phyloP scores from a whole-genome alignment of 2,888 invertebrate genomes.

The Drosophila pullipes region DNA sequence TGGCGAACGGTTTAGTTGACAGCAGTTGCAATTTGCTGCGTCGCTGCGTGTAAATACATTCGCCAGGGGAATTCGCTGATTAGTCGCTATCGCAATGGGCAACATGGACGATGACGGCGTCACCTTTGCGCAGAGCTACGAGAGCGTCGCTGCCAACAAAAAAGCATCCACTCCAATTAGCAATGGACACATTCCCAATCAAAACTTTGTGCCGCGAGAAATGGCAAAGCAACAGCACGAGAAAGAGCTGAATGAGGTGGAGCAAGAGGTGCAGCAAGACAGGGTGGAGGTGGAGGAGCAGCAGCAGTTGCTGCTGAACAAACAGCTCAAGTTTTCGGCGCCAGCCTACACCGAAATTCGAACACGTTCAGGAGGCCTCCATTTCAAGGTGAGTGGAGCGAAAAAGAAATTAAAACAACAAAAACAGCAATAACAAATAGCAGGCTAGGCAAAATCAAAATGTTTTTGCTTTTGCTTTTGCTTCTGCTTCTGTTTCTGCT shows the following conservation, averaged over 20 bases:
- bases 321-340: constrained; percentile 73
- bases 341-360: constrained; percentile 81
- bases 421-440: constrained; percentile 3
- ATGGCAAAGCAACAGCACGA: not conserved
- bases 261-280: not conserved
- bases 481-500: constrained; percentile 17
- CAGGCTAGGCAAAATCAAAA: constrained; percentile 26
- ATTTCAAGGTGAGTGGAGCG: constrained; percentile 72
- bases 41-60: constrained; percentile 16
- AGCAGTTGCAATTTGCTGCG: constrained; percentile 8
- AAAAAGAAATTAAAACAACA: constrained; percentile 8
- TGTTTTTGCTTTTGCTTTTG: constrained; percentile 13
- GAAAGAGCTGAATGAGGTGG: not conserved
- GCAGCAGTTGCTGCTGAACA: constrained; percentile 39
- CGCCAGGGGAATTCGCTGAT: constrained; percentile 15
- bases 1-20: constrained; percentile 29
- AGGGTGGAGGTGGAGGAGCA: not conserved
- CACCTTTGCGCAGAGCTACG: constrained; percentile 47
- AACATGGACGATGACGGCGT: constrained; percentile 62
- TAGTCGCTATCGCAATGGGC: constrained; percentile 52
- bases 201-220: constrained; percentile 2
- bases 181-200: constrained; percentile 54
- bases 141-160: constrained; percentile 9
- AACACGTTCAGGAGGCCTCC: constrained; percentile 65
- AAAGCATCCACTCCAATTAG: constrained; percentile 41